phyloP scores from a whole-genome alignment of 1,140 invertebrate genomes.

The Heliconius hermathena region DNA sequence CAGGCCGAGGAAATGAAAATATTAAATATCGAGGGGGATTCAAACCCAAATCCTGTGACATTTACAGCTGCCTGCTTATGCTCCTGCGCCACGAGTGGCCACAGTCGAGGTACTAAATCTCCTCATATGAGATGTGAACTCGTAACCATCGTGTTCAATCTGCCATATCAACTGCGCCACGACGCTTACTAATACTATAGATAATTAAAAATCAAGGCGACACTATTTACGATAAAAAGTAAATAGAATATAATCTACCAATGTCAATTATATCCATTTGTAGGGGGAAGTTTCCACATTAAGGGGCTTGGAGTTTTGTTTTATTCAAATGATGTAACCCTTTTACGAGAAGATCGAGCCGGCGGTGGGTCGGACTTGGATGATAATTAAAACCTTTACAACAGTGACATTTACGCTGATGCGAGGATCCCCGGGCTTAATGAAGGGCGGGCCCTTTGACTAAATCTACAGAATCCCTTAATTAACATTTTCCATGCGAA shows the following conservation, averaged over 20 bases:
- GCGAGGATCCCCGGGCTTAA: slow-evolving; percentile 63
- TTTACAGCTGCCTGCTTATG: no score
- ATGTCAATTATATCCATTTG: slow-evolving; percentile 18
- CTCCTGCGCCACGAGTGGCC: no score
- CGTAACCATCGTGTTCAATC: no score
- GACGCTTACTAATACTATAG: neutral
- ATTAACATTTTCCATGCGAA: slow-evolving; percentile 68
- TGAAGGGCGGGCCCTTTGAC: slow-evolving; percentile 70
- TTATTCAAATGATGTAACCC: slow-evolving; percentile 62
- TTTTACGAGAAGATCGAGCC: slow-evolving; percentile 63
- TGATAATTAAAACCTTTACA: slow-evolving; percentile 75
- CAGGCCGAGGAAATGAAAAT: no score
- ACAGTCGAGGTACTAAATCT: no score
- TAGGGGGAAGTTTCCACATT: slow-evolving; percentile 41
- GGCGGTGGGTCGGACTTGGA: slow-evolving; percentile 65
- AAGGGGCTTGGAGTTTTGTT: slow-evolving; percentile 50
- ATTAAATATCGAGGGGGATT: no score
- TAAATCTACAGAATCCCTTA: slow-evolving; percentile 63
- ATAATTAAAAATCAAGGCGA: neutral
- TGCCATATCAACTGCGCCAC: no score
- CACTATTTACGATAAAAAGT: neutral
- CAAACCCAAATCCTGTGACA: no score
- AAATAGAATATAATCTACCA: slow-evolving; percentile 14
- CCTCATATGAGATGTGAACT: no score
- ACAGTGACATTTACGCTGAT: slow-evolving; percentile 78